Base-by-base conservation (phyloP, 2,113 vertebrate species). In the Etheostoma spectabile region DNA sequence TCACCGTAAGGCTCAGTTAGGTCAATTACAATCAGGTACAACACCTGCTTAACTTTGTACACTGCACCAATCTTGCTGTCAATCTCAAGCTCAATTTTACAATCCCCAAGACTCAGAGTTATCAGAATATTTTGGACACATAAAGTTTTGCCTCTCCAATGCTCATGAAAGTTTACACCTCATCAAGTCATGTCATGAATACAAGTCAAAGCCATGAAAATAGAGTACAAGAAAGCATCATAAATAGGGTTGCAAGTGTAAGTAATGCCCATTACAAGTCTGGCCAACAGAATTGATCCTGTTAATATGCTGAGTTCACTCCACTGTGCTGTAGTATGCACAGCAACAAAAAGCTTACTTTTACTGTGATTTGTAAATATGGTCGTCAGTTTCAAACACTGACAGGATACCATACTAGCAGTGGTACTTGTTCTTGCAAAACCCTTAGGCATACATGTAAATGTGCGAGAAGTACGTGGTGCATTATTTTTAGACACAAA, bases 401-500 rank as follows among this genome's bases (percentile, higher is more conserved):
- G 45, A 61, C 48, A 61, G 14, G 30, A 15, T n/a, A 12, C 1
- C 16, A 45, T 42, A 27, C 46, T 27, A 51, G 60, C 6, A 30
- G 62, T 42, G 22, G 63, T n/a, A 30, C 53, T 74, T 38, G 8
- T 61, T 74, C 73, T 83, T 38, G 57, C 72, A 62, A 75, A 75
- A 75, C 27, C 61, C 30, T 48, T 0, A 45, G 22, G 65, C 35
- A 51, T 42, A 61, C 27, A 57, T 65, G 62, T 73, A 66, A 79
- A 85, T 63, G 24, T 62, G 63, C 14, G 21, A 64, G 49, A 63
- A 53, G 65, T 55, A 61, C 4, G 4, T 19, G 48, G 1, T 24
- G 27, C 7, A 19, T 80, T 78, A 85, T 75, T 72, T 87, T 87
- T 83, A 80, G 72, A 18, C 46, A 1, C 46, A 24, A 66, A 24